phyloP scores from a whole-genome alignment of 2,113 vertebrate species.

The Chaetura pelagica region DNA sequence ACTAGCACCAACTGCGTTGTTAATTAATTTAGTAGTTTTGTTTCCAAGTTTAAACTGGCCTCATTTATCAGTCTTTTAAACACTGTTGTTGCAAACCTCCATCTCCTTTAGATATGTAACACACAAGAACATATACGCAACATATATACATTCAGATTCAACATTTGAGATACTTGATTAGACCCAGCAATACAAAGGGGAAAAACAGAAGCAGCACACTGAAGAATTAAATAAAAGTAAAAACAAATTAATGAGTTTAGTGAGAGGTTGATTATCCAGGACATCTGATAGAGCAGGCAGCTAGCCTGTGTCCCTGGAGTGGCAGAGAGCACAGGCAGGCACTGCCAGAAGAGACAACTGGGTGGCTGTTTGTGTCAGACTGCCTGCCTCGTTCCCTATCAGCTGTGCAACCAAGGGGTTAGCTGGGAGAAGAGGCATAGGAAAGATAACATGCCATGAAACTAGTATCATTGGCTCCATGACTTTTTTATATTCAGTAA shows the following conservation, averaged over 20 bases:
- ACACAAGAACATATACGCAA: fast-evolving
- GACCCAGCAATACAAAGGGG: background rate
- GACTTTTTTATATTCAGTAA: background rate
- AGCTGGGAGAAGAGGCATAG: background rate
- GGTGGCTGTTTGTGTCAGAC: background rate
- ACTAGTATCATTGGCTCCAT: fast-evolving
- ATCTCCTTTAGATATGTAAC: background rate
- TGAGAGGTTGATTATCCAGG: fast-evolving
- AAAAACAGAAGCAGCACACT: background rate
- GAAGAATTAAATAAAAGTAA: background rate
- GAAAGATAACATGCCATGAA: background rate
- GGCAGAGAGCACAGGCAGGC: background rate
- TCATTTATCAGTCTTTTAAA: background rate
- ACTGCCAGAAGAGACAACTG: background rate
- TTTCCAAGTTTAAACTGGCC: background rate
- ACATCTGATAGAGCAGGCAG: too few relatives aligned
- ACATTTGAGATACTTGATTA: background rate
- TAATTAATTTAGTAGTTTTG: background rate
- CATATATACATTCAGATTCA: background rate
- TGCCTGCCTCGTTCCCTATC: background rate
- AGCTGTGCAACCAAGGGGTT: background rate
- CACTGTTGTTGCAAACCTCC: background rate
- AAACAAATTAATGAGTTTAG: background rate
- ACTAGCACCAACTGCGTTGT: background rate
- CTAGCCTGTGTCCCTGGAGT: background rate